A percentile compares a stretch with the other conserved stretches of the same genome.
Conservation (phyloP, 2,888 invertebrate species). For the Cancer borealis region DNA sequence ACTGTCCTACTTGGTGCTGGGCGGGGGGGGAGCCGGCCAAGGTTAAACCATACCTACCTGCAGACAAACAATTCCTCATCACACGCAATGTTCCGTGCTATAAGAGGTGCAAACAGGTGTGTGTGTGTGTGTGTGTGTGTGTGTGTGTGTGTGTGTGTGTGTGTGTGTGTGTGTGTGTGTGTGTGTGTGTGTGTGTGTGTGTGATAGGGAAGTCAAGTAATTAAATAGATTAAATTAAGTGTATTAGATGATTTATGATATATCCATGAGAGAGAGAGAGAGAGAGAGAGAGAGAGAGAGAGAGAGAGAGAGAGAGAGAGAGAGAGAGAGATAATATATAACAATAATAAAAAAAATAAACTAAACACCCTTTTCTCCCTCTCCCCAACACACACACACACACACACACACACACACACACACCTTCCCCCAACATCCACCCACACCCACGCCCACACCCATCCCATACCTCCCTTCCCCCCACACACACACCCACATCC, state of each 20-base stretch:
- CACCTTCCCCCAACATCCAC: too few relatives aligned
- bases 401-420: not conserved
- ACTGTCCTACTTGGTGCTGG: conserved; percentile 99
- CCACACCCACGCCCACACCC: not conserved
- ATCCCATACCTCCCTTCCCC: too few relatives aligned
- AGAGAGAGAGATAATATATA: not conserved
- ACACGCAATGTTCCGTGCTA: conserved; percentile 98
- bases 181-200: not conserved
- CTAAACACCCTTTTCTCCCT: too few relatives aligned
- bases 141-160: too few relatives aligned
- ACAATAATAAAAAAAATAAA: too few relatives aligned
- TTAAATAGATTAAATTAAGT: too few relatives aligned
- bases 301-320: not conserved
- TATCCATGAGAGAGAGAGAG: not conserved
- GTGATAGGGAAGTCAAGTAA: not conserved
- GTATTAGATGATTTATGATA: too few relatives aligned
- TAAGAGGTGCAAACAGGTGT: conserved; percentile 93
- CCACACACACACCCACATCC: too few relatives aligned
- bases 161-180: not conserved
- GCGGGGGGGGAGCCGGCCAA: conserved; percentile 94
- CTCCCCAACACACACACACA: too few relatives aligned
- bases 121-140: conserved; percentile 42
- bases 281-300: not conserved
- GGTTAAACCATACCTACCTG: conserved; percentile 92
- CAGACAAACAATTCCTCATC: conserved; percentile 97